These are phyloP conservation scores for Pipistrellus pygmaeus DNA, from an alignment of 2,797 vertebrate genomes.

Conservation along the genomic window DNA sequence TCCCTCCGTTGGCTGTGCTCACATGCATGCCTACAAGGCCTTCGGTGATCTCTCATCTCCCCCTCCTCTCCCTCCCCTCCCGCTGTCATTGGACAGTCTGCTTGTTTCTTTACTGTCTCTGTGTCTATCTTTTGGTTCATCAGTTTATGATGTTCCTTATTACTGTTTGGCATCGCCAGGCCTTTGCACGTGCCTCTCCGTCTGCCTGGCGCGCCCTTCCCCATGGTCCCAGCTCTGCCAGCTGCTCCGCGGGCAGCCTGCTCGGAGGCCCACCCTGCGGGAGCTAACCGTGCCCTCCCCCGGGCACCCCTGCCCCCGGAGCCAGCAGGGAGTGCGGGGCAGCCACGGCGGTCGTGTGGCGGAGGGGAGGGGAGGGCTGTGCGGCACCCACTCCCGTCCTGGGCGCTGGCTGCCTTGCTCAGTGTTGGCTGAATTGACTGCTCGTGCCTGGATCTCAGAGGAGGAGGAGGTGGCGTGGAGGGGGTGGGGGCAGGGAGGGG, in stretches of 20 bases:
- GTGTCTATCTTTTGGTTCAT: too few relatives aligned
- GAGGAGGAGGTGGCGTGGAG: neutral
- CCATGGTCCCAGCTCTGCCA: neutral
- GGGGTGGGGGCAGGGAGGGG: neutral
- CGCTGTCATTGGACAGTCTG: too few relatives aligned
- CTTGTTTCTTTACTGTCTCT: too few relatives aligned
- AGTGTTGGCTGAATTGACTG: neutral
- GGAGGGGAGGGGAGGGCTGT: neutral
- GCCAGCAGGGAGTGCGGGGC: neutral
- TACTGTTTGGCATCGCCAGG: neutral
- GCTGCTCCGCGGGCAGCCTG: too few relatives aligned
- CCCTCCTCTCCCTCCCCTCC: too few relatives aligned
- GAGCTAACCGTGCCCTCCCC: neutral
- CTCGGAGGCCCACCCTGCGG: neutral
- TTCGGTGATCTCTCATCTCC: too few relatives aligned
- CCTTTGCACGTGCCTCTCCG: neutral
- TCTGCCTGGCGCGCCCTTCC: neutral
- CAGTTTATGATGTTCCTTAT: too few relatives aligned
- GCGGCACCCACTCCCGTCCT: neutral
- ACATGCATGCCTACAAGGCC: too few relatives aligned
- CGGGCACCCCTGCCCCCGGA: neutral
- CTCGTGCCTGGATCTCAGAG: neutral
- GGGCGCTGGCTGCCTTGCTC: neutral
- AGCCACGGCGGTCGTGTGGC: fast-evolving
- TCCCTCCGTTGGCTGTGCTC: too few relatives aligned